A percentile compares a stretch with the other conserved stretches of the same genome.
Conservation (phyloP, 2,888 invertebrate genomes). For the Cheilosia grossa region DNA sequence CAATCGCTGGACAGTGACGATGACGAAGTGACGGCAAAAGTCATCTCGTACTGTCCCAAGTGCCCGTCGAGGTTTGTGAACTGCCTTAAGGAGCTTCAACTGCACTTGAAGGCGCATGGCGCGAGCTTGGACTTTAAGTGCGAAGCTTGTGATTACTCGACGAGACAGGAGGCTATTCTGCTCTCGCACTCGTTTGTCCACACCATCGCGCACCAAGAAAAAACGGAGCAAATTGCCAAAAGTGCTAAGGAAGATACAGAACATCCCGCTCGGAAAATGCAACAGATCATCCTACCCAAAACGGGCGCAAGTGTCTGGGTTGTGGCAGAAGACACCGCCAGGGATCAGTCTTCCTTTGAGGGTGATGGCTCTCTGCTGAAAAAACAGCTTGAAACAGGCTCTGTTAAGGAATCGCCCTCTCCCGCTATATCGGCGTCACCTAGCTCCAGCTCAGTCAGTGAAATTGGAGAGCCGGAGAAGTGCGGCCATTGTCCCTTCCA, state of each 20-base stretch:
- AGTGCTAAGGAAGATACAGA: conserved; percentile 87
- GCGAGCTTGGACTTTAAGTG: conserved; percentile 85
- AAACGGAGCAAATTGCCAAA: conserved; percentile 88
- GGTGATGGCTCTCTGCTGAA: conserved; percentile 80
- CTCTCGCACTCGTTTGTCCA: conserved; percentile 89
- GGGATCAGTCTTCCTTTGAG: conserved; percentile 77
- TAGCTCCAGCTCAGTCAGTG: conserved; percentile 53
- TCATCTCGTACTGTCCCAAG: conserved; percentile 89
- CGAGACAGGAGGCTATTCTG: conserved; percentile 88
- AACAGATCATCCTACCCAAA: conserved; percentile 80
- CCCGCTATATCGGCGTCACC: conserved; percentile 53
- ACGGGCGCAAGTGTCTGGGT: conserved; percentile 81
- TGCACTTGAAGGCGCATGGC: conserved; percentile 85
- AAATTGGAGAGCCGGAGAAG: conserved; percentile 77
- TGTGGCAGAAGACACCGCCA: conserved; percentile 80
- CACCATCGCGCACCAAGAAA: conserved; percentile 90
- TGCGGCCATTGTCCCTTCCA: conserved; percentile 93
- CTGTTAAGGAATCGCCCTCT: conserved; percentile 38
- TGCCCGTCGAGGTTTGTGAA: conserved; percentile 92
- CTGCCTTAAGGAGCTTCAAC: conserved; percentile 88
- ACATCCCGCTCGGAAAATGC: conserved; percentile 87
- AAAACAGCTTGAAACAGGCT: conserved; percentile 80
- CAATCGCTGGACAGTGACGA: conserved; percentile 58
- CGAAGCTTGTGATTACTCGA: conserved; percentile 90
- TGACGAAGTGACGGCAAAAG: conserved; percentile 77